Evolutionary conservation across 2,888 invertebrate species (phyloP), one percentile per base, ranked within the genome.

Genomic region (Hypomecis atomaria): DNA sequence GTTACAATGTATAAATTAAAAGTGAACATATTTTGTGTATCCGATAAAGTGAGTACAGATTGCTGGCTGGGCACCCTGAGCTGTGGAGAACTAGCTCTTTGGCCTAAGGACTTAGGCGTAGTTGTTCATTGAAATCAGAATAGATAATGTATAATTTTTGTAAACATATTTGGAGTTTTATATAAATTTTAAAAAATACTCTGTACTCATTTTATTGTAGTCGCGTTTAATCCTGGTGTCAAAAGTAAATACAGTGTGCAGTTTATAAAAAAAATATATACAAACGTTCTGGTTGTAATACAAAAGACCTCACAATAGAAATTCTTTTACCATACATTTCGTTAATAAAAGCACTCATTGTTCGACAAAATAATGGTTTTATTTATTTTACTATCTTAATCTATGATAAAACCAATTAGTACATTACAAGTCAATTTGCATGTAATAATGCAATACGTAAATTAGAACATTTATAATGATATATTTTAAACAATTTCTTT

Each of bases 291-390:
- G 88, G 84, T 89, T 89, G 86, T 88, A 87, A 84, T 77, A 78
- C 73, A 80, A 82, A 23, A 83, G 82, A 89, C 86, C 84, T 88
- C 86, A 87, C 86, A 85, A 86, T 85, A 87, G 83, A 86, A 85
- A 86, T 89, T 88, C 84, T 86, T 87, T 87, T 86, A 78, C 73
- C 89, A 86, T 84, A 87, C 90, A 90, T 91, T 90, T 91, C 87
- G 91, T 91, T 91, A 92, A 89, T 92, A 92, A 91, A 71, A 92
- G 90, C 92, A 92, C 92, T 90, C 89, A 90, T 91, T 92, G 92
- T 92, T 92, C 92, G 77, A 85, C 78, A 71, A 63, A 60, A 11
- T 59, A 59, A 34, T 66, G 55, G 66, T 75, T 76, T 75, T 54
- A 66, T 73, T 74, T 53, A 9, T 40, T 37, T 48, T 33, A 38